Percentiles rank a stretch among this genome's conserved stretches.
Conservation (phyloP, 2,888 invertebrate genomes). For the Psococerastis gibbosa region DNA sequence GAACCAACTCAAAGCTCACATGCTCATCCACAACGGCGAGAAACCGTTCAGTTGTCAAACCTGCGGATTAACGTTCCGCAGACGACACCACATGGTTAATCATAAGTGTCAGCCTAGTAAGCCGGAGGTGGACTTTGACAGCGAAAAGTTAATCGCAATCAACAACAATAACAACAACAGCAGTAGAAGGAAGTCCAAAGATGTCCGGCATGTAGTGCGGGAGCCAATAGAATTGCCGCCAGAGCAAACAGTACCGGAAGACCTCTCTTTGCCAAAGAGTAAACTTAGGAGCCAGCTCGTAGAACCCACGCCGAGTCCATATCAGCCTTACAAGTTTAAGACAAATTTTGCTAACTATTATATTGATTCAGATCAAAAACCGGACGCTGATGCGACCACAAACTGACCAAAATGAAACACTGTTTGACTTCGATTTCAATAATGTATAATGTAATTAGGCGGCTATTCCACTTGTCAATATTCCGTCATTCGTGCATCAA, state of each 20-base stretch:
- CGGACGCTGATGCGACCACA: too few species aligned
- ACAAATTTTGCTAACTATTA: neutral
- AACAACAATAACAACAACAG: slow-evolving; percentile 17
- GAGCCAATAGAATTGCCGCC: slow-evolving; percentile 30
- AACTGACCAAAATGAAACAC: too few species aligned
- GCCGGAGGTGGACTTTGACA: slow-evolving; percentile 1
- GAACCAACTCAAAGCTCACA: slow-evolving; percentile 79
- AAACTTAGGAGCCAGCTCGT: slow-evolving; percentile 21
- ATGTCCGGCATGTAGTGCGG: slow-evolving; percentile 29
- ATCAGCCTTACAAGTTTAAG: neutral
- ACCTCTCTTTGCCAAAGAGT: slow-evolving; percentile 53
- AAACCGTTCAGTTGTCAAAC: slow-evolving; percentile 70
- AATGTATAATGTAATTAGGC: too few species aligned
- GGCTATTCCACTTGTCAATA: too few species aligned
- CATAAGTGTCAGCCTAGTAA: slow-evolving; percentile 50
- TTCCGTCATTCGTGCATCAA: too few species aligned
- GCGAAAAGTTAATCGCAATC: neutral
- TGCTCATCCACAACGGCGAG: slow-evolving; percentile 74
- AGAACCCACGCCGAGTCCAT: neutral
- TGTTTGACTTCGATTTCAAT: too few species aligned
- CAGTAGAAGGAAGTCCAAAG: slow-evolving; percentile 27
- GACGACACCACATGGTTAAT: slow-evolving; percentile 70
- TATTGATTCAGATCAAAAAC: neutral
- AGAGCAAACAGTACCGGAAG: slow-evolving; percentile 83
- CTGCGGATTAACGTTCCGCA: slow-evolving; percentile 60